Evolutionary conservation across 2,797 vertebrate species (phyloP).

Genomic region (Crenuchus spilurus): DNA sequence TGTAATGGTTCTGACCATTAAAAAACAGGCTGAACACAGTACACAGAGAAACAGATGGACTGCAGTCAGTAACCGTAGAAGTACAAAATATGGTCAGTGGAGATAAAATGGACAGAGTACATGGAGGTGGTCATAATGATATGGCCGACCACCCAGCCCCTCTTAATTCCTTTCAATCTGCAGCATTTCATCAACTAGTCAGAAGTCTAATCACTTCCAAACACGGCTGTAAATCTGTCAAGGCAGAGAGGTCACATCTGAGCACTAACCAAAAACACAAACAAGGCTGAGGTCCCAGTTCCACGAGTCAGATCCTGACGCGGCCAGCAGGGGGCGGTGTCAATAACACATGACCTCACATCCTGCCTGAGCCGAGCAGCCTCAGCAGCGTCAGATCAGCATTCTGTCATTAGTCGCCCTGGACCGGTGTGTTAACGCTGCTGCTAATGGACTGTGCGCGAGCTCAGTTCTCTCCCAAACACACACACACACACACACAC

Average conservation of each 20-base stretch:
- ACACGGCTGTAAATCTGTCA: background rate
- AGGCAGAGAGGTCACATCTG: background rate
- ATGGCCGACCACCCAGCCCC: no score
- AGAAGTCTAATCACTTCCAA: background rate
- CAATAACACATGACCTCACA: conserved; percentile 16
- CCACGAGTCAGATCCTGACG: background rate
- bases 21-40: no score
- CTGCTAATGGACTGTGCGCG: conserved; percentile 49
- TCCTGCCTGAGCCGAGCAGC: conserved; percentile 9
- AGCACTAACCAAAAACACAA: no score
- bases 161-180: no score
- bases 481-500: background rate
- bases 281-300: no score
- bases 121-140: no score
- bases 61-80: no score
- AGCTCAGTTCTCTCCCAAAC: conserved; percentile 42
- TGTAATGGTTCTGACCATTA: no score
- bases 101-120: no score
- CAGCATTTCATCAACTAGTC: no score
- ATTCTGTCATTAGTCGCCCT: conserved; percentile 46
- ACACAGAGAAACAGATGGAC: no score
- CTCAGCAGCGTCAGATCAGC: conserved; percentile 37
- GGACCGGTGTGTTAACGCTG: conserved; percentile 40
- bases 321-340: conserved; percentile 56
- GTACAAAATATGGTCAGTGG: no score